Evolutionary conservation across 2,113 vertebrate species (phyloP).

Genomic region (Cercocebus atys): DNA sequence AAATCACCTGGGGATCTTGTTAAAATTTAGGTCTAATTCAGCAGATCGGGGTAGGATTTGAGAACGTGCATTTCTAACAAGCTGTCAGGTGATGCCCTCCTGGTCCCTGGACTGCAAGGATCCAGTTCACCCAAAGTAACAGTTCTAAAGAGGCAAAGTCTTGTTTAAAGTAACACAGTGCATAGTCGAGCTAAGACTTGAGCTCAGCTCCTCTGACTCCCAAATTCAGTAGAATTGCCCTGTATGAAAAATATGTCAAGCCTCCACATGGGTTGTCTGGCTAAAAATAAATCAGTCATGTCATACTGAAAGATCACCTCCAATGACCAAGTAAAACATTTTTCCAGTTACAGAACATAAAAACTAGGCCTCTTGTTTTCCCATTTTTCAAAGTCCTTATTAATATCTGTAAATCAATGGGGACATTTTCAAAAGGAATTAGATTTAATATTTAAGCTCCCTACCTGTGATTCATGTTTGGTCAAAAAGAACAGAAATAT

Average conservation of each 20-base stretch:
- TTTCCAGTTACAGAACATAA: conserved; percentile 11
- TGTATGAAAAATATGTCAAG: background rate
- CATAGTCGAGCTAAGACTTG: background rate
- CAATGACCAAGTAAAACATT: background rate
- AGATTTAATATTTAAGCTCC: conserved; percentile 8
- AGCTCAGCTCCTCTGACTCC: background rate
- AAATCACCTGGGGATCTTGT: background rate
- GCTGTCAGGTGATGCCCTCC: background rate
- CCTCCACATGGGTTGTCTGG: background rate
- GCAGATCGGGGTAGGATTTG: background rate
- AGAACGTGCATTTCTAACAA: background rate
- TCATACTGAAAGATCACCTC: background rate
- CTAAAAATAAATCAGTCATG: background rate
- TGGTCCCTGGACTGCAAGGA: background rate
- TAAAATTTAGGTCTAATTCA: background rate
- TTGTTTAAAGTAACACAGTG: background rate
- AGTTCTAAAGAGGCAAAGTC: background rate
- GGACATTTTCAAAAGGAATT: background rate
- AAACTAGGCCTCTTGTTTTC: background rate
- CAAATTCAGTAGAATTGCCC: background rate
- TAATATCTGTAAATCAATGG: background rate
- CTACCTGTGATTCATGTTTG: background rate
- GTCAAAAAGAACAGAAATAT: background rate
- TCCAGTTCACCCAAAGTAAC: background rate
- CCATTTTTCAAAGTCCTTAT: background rate